Evolutionary conservation across 2,888 invertebrate species (phyloP), one percentile per base, ranked within the genome.

Genomic region (Stenotaenia linearis): DNA sequence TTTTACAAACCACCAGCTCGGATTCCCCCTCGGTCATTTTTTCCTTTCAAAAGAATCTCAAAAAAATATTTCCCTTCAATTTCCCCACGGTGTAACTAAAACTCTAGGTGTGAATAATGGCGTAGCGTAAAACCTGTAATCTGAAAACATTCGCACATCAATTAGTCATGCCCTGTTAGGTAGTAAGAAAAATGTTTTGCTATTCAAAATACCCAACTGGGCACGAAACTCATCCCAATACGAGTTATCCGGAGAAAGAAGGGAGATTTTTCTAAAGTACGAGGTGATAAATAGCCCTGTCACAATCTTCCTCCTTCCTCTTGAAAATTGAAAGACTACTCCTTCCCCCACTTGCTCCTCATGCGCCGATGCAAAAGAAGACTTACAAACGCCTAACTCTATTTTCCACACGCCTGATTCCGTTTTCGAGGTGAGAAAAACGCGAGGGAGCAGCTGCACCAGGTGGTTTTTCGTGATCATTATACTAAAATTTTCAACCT

Each of bases 241-340:
- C 69, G 10, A 69, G 69, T 69, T 69, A 28, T 28, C 23, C 12
- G 1, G 69, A 28, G 69, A 12, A 50, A 50, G 50, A 50, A 69
- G 69, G 69, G 69, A 10, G 25, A 15, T 25, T 69, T 69, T 69
- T 25, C 25, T 28, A 12, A 45, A 50, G 50, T 18, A 18, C 69
- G 69, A 69, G 69, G 69, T 69, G 69, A 69, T 69, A 69, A 69
- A 69, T 69, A 69, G 25, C 69, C 69, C 10, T 69, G 69, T 69
- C 69, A 69, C 69, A 69, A 69, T 69, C 69, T 69, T 69, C 69
- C 69, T 69, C 69, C 69, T 69, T 69, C 69, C 69, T 69, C 69
- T 69, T 69, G 69, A 69, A 69, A 69, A 69, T 69, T 69, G 69
- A 69, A 69, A 69, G 69, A 69, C 69, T 69, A 69, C 69, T 69